Conservation (phyloP, 2,888 invertebrate genomes). For the Therioaphis trifolii region DNA sequence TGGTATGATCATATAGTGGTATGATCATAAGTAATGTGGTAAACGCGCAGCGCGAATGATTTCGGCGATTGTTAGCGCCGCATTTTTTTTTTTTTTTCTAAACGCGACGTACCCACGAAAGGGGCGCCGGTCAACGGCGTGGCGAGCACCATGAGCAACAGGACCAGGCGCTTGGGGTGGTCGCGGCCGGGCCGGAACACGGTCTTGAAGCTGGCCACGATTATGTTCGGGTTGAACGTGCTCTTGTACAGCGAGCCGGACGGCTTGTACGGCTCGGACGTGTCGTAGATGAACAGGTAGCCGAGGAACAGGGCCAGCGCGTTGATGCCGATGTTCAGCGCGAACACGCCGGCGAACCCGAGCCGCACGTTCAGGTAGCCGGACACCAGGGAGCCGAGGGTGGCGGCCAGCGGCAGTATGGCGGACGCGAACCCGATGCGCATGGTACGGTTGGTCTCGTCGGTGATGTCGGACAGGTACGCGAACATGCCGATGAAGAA, state of each 20-base stretch:
- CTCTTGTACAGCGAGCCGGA: conserved; percentile 31
- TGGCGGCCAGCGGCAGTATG: conserved; percentile 61
- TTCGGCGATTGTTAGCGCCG: too few relatives aligned
- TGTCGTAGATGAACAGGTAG: conserved; percentile 48
- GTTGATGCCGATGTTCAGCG: conserved; percentile 56
- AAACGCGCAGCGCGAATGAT: too few relatives aligned
- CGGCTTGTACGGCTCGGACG: conserved; percentile 43
- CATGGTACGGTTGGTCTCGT: conserved; percentile 64
- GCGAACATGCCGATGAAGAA: conserved; percentile 63
- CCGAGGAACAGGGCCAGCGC: conserved; percentile 59
- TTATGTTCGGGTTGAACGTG: conserved; percentile 42
- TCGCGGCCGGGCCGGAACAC: conserved; percentile 50
- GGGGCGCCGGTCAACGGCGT: conserved; percentile 61
- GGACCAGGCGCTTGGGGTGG: conserved; percentile 43
- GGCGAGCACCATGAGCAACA: conserved; percentile 61
- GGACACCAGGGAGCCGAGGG: conserved; percentile 59
- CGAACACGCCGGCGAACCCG: conserved; percentile 62
- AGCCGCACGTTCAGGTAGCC: conserved; percentile 61
- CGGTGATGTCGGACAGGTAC: conserved; percentile 64
- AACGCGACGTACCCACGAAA: conserved; percentile 49
- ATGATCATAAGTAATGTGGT: too few relatives aligned
- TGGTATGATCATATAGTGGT: too few relatives aligned
- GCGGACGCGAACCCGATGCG: conserved; percentile 59
- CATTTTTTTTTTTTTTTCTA: too few relatives aligned
- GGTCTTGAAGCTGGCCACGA: conserved; percentile 36